A percentile compares a stretch with the other conserved stretches of the same genome.
Conservation (phyloP, 2,113 vertebrate species). For the Colius striatus region DNA sequence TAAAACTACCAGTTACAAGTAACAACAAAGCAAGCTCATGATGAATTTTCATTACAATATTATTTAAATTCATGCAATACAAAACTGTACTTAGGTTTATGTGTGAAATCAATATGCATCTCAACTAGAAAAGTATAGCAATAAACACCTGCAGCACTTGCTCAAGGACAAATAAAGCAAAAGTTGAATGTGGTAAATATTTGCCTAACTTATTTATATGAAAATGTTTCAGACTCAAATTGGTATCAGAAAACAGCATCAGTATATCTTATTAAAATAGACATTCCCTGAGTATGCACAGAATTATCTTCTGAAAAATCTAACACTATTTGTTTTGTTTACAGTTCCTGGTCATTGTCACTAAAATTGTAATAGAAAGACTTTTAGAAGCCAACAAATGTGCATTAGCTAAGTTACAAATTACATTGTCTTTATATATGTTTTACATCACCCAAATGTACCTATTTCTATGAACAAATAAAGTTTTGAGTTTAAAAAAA, state of each 20-base stretch:
- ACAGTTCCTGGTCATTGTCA: neutral
- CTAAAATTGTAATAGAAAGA: neutral
- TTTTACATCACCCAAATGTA: neutral
- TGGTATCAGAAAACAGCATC: neutral
- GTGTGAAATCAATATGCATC: slow-evolving; percentile 34
- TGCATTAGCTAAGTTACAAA: neutral
- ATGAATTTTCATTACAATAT: slow-evolving; percentile 23
- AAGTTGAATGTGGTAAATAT: neutral
- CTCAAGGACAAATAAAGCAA: neutral
- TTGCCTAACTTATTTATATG: neutral
- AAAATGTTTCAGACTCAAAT: neutral
- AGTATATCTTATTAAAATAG: neutral
- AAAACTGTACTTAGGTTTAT: neutral
- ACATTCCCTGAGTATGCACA: neutral
- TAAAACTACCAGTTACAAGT: neutral
- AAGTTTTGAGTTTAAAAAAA: neutral
- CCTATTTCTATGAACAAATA: neutral
- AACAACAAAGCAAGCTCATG: neutral
- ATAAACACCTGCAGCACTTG: neutral
- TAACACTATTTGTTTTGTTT: rapidly evolving
- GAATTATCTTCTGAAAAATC: neutral
- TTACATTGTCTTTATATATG: neutral
- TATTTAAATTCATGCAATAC: neutral
- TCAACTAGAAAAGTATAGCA: neutral
- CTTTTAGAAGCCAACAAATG: neutral